Conservation (phyloP, 2,888 invertebrate species). For the Dryocosmus kuriphilus region DNA sequence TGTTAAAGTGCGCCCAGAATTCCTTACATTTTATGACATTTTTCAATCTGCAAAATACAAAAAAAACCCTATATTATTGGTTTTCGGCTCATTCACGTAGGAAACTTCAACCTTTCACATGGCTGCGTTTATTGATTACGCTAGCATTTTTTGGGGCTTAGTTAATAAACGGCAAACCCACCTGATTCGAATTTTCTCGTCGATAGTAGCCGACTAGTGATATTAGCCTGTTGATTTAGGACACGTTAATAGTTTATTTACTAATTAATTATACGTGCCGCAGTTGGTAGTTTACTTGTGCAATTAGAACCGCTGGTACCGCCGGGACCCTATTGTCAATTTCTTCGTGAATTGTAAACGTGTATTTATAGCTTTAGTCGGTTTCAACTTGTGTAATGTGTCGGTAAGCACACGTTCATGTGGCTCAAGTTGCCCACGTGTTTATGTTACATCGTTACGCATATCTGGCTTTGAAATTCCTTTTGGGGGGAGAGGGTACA, state of each 20-base stretch:
- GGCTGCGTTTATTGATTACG: too few species aligned
- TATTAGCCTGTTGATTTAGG: conserved; percentile 33
- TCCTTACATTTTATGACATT: too few species aligned
- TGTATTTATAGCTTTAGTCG: conserved; percentile 30
- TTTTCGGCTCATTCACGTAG: too few species aligned
- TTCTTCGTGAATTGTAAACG: conserved; percentile 28
- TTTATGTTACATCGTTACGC: conserved; percentile 38
- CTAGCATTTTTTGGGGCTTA: too few species aligned
- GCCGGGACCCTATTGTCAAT: conserved; percentile 11
- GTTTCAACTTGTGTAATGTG: conserved; percentile 17
- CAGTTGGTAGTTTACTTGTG: conserved; percentile 25
- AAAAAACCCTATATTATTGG: too few species aligned
- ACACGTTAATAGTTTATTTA: conserved; percentile 37
- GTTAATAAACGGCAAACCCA: too few species aligned
- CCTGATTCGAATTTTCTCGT: too few species aligned
- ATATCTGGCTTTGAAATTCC: conserved; percentile 34
- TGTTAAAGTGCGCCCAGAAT: too few species aligned
- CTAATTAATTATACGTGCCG: conserved; percentile 35
- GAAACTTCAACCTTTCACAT: too few species aligned
- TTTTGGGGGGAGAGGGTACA: not conserved
- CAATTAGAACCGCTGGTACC: conserved; percentile 29
- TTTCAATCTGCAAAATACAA: too few species aligned
- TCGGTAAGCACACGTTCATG: not conserved
- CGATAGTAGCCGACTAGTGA: too few species aligned
- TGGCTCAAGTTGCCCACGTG: conserved; percentile 25